Conservation (phyloP, 2,797 vertebrate genomes). For the Acanthurus leucopareius region DNA sequence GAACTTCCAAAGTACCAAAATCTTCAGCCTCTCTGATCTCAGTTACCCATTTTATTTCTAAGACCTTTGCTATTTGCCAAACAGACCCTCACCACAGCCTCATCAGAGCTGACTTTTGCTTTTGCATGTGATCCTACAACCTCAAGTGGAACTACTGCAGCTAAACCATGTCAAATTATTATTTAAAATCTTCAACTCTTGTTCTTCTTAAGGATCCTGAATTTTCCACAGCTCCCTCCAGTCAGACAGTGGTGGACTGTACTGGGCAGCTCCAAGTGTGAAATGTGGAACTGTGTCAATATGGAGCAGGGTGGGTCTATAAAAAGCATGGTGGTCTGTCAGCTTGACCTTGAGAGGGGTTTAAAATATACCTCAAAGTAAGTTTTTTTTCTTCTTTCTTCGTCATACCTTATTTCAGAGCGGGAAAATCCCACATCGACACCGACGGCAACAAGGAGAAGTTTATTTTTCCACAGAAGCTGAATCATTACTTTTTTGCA, state of each 20-base stretch:
- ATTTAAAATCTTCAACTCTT: constrained; percentile 11
- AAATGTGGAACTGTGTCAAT: constrained; percentile 35
- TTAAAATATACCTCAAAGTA: constrained; percentile 50
- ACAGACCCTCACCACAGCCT: constrained; percentile 36
- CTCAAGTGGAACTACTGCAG: constrained; percentile 16
- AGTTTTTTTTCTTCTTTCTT: constrained; percentile 2
- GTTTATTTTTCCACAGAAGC: constrained; percentile 20
- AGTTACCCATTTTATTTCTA: constrained; percentile 15
- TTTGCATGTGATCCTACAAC: constrained; percentile 26
- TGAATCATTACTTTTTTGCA: not conserved
- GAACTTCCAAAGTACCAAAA: not conserved
- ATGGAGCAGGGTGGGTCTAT: constrained; percentile 51
- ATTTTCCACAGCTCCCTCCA: constrained; percentile 22
- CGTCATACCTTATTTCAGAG: constrained; percentile 8
- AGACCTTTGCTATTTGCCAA: constrained; percentile 19
- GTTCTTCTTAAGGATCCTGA: constrained; percentile 11
- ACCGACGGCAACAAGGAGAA: constrained; percentile 1
- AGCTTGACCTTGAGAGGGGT: constrained; percentile 42
- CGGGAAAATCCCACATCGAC: constrained; percentile 39
- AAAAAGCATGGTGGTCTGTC: constrained; percentile 62
- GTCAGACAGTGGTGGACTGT: not conserved
- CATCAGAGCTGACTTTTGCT: constrained; percentile 26
- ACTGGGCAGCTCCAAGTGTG: constrained; percentile 27
- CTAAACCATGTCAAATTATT: constrained; percentile 45
- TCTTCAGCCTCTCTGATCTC: constrained; percentile 1